These are phyloP conservation scores for Harpalus rufipes DNA, from an alignment of 2,888 invertebrate genomes.

Conservation along the genomic window DNA sequence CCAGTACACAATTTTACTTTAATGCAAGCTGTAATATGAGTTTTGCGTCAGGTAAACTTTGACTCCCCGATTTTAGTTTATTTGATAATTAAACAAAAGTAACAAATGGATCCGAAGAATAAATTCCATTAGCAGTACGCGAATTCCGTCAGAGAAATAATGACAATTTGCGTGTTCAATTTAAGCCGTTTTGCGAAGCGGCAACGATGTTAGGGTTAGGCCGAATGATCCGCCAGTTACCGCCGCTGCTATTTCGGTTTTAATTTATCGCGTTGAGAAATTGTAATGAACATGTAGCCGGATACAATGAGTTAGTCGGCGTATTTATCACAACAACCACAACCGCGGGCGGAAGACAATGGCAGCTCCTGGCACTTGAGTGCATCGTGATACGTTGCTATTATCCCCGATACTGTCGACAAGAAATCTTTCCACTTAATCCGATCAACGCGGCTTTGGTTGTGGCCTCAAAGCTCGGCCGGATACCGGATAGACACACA, in stretches of 20 bases:
- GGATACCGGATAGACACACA: conserved; percentile 18
- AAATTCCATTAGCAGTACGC: not conserved
- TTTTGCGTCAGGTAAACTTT: no score
- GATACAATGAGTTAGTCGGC: conserved; percentile 49
- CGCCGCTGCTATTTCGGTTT: conserved; percentile 11
- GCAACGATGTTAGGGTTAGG: conserved; percentile 26
- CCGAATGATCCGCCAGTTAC: conserved; percentile 34
- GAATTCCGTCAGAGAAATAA: conserved; percentile 34
- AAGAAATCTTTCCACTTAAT: conserved; percentile 62
- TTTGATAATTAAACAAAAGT: not conserved
- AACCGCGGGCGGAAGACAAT: conserved; percentile 46
- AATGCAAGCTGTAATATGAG: no score
- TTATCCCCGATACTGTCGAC: conserved; percentile 63
- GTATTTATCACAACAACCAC: conserved; percentile 47
- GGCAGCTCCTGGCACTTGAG: conserved; percentile 40
- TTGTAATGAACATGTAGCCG: conserved; percentile 53
- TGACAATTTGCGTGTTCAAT: conserved; percentile 41
- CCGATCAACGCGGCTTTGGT: conserved; percentile 58
- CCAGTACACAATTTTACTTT: no score
- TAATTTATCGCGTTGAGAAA: conserved; percentile 49
- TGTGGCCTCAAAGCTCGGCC: conserved; percentile 24
- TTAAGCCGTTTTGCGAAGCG: conserved; percentile 33
- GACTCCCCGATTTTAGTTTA: not conserved
- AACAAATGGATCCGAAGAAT: not conserved
- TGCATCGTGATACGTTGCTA: conserved; percentile 61